A percentile compares a stretch with the other conserved stretches of the same genome.
phyloP scores from a whole-genome alignment of 2,888 invertebrate species.

The Lasioglossum calceatum region DNA sequence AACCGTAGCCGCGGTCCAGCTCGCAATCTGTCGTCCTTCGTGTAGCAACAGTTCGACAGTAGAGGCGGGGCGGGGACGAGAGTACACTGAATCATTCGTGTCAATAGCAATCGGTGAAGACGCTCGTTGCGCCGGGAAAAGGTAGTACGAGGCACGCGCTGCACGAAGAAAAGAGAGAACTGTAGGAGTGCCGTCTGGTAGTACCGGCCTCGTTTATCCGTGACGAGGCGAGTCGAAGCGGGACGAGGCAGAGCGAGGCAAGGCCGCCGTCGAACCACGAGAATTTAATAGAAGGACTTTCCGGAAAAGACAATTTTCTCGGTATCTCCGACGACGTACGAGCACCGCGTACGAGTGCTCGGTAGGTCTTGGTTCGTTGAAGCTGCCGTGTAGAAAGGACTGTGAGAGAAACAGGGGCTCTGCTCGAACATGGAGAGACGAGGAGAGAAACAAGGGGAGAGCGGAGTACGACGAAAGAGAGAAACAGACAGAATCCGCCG shows the following conservation, averaged over 20 bases:
- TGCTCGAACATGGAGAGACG: neutral
- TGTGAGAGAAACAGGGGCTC: conserved; percentile 18
- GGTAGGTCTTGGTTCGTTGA: conserved; percentile 13
- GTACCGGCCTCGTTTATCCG: conserved; percentile 62
- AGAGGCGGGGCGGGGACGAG: neutral
- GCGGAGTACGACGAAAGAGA: neutral
- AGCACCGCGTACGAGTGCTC: conserved; percentile 19
- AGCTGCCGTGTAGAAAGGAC: conserved; percentile 15
- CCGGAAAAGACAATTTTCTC: conserved; percentile 68
- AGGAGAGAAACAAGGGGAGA: neutral
- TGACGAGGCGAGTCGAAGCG: conserved; percentile 14
- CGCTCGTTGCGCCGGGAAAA: conserved; percentile 30
- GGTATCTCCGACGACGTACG: conserved; percentile 62
- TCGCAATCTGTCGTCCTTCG: conserved; percentile 3
- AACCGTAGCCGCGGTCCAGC: neutral
- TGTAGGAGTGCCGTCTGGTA: conserved; percentile 2
- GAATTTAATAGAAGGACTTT: conserved; percentile 70
- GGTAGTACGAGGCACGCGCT: neutral
- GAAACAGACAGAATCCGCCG: conserved; percentile 6
- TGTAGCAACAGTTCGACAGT: neutral
- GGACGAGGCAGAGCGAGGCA: neutral
- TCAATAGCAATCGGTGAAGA: conserved; percentile 55
- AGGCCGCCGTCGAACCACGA: conserved; percentile 63
- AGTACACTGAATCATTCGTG: conserved; percentile 26
- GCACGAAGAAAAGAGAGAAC: neutral